Base-by-base conservation (phyloP, 1,140 invertebrate genomes). In the Myzus persicae region DNA sequence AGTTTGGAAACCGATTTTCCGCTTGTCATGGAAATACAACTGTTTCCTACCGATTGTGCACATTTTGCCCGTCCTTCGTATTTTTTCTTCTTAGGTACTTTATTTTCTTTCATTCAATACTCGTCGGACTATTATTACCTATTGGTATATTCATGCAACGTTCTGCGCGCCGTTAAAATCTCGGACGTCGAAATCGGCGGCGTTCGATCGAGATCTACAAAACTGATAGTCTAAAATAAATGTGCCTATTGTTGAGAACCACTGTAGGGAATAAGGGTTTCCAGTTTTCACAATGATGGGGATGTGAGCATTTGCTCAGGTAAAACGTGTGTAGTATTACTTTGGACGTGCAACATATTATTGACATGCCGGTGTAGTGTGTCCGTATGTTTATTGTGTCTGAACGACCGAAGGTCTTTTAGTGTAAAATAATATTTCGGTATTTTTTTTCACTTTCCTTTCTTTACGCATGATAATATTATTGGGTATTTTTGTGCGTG, bases 311-410 rank as follows among this genome's bases (percentile, higher is more conserved):
- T 26, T 48, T 51, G 46, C 31, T 42, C 91, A 54, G 81, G 44
- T 93, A 92, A 92, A 92, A 92, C 36, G 76, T 24, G 42, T 82
- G 46, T 89, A 87, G 84, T 76, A 67, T 90, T 44, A 91, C 31
- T n/a, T 11, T 24, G 26, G 31, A 42, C 40, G 54, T 31, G 89
- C 89, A 90, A 40, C 89, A 90, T 90, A 82, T 18, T 81, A 81
- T 82, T 38, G 89, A 91, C 90, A 31, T 24, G 54, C 38, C 89
- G 11, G 48, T 46, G 51, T 90, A 36, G 36, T 42, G 20, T 31
- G 54, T 1, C n/a, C 20, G 11, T 54, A n/a, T 54, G 24, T 20
- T 36, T 76, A 82, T 51, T 82, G 76, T 48, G n/a, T 48, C 59
- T 67, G 59, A 20, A 48, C 87, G n/a, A 36, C 36, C 44, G 44